Percentiles rank a stretch among this genome's conserved stretches.
phyloP scores from a whole-genome alignment of 2,113 vertebrate species.

The Heptranchias perlo region DNA sequence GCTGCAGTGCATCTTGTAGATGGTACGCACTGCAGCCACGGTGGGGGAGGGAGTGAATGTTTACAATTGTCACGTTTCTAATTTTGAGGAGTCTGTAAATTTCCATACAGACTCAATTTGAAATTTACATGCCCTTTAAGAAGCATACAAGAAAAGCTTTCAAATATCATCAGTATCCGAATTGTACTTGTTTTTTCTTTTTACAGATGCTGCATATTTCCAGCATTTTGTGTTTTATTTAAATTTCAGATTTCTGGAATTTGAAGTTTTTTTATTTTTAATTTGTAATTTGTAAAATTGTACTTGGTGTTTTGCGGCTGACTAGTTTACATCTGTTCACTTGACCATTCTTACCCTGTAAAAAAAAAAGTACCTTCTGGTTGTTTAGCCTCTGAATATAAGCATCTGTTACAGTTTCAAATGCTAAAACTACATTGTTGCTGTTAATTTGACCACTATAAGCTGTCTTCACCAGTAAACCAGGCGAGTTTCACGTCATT shows the following conservation, averaged over 20 bases:
- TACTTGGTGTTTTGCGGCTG: neutral
- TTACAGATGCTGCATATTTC: neutral
- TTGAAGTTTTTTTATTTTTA: neutral
- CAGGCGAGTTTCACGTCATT: neutral
- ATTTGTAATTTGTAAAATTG: conserved; percentile 5
- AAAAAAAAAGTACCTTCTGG: neutral
- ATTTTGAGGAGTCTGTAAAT: neutral
- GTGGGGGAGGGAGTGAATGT: too few species aligned
- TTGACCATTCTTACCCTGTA: neutral
- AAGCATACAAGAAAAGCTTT: neutral
- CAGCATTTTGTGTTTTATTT: neutral
- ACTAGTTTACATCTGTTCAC: neutral
- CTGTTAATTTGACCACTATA: neutral
- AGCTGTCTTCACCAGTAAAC: neutral
- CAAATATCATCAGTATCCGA: neutral
- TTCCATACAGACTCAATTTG: neutral
- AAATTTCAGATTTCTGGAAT: neutral
- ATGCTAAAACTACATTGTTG: neutral
- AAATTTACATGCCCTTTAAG: neutral
- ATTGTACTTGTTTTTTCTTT: neutral
- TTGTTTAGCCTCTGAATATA: neutral
- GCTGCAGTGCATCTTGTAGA: too few species aligned
- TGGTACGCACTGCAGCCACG: too few species aligned
- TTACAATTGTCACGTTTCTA: neutral
- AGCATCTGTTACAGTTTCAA: neutral